phyloP scores from a whole-genome alignment of 2,888 invertebrate genomes.

The Cryptophagus acutangulus region DNA sequence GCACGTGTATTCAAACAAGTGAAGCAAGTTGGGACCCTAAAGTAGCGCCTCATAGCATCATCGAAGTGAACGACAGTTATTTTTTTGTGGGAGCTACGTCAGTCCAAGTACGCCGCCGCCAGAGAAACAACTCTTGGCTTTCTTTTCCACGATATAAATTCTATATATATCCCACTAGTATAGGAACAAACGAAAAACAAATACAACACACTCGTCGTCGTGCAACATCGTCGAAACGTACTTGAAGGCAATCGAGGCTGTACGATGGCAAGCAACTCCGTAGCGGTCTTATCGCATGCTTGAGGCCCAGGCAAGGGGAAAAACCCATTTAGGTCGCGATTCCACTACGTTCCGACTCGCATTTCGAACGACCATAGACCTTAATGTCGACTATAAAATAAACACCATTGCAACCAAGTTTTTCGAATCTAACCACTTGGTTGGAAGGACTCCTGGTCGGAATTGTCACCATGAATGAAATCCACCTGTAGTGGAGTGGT shows the following conservation, averaged over 20 bases:
- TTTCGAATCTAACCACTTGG: slow-evolving; percentile 39
- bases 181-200: slow-evolving; percentile 3
- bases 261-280: slow-evolving; percentile 7
- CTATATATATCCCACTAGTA: no score
- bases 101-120: slow-evolving; percentile 40
- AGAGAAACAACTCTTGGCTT: slow-evolving; percentile 43
- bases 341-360: slow-evolving; percentile 21
- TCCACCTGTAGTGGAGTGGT: no score
- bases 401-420: slow-evolving; percentile 40
- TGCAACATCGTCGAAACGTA: slow-evolving; percentile 17
- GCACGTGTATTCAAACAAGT: slow-evolving; percentile 43
- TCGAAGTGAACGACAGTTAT: slow-evolving; percentile 27
- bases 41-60: slow-evolving; percentile 38
- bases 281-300: slow-evolving; percentile 38
- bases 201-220: slow-evolving; percentile 18
- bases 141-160: slow-evolving; percentile 38
- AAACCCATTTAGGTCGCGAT: slow-evolving; percentile 28
- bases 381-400: slow-evolving; percentile 37
- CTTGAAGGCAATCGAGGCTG: slow-evolving; percentile 8
- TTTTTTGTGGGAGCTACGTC: slow-evolving; percentile 34
- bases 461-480: no score
- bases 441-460: no score
- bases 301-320: slow-evolving; percentile 45
- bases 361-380: slow-evolving; percentile 22
- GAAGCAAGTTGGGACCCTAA: slow-evolving; percentile 32